Evolutionary conservation across 1,140 invertebrate species (phyloP).

Genomic region (Anoplophora glabripennis): DNA sequence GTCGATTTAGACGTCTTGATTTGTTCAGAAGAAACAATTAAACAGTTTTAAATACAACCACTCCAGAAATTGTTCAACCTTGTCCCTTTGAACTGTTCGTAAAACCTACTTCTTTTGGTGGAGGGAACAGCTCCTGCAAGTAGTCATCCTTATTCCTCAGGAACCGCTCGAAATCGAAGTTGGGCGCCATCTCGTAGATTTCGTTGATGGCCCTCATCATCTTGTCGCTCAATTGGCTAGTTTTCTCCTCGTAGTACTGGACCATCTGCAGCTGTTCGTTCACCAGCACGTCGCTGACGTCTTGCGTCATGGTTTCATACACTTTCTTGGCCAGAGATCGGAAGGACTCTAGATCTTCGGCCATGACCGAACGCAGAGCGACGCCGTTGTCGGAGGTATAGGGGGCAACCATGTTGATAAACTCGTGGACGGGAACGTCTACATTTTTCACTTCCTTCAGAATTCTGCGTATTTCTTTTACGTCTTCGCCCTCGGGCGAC

Average conservation of each 20-base stretch:
- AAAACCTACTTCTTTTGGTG: slow-evolving; percentile 26
- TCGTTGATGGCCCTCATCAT: slow-evolving; percentile 40
- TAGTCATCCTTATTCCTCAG: slow-evolving; percentile 30
- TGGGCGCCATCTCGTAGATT: slow-evolving; percentile 36
- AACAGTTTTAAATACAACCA: too few relatives aligned
- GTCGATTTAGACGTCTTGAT: too few relatives aligned
- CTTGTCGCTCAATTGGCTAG: slow-evolving; percentile 32
- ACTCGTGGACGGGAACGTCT: slow-evolving; percentile 40
- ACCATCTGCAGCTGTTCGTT: slow-evolving; percentile 45
- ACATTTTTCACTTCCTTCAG: slow-evolving; percentile 30
- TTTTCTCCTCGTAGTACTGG: slow-evolving; percentile 35
- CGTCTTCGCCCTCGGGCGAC: slow-evolving; percentile 41
- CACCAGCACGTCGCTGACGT: slow-evolving; percentile 44
- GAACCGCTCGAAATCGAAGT: slow-evolving; percentile 43
- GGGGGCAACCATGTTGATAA: slow-evolving; percentile 37
- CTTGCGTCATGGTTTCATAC: slow-evolving; percentile 46
- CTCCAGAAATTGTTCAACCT: too few relatives aligned
- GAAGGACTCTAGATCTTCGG: slow-evolving; percentile 38
- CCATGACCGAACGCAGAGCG: slow-evolving; percentile 29
- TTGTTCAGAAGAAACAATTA: too few relatives aligned
- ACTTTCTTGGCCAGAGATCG: slow-evolving; percentile 39
- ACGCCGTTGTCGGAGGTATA: slow-evolving; percentile 43
- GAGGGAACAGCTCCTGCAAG: slow-evolving; percentile 32
- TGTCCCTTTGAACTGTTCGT: neutral
- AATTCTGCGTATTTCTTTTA: slow-evolving; percentile 37